A percentile compares a stretch with the other conserved stretches of the same genome.
Conservation (phyloP, 2,113 vertebrate genomes). For the Elephas maximus region DNA sequence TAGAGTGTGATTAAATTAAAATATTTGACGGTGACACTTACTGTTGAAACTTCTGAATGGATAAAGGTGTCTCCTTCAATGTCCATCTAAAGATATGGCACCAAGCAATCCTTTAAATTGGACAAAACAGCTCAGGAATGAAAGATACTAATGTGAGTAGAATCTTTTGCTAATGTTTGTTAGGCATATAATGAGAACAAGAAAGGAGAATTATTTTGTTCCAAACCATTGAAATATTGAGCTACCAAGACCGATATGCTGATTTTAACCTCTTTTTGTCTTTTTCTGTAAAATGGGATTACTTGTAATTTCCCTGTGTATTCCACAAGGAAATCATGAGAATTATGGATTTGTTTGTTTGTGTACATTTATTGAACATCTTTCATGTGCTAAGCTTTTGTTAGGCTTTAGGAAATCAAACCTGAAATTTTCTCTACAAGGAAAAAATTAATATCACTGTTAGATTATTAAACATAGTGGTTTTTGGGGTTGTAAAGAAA, state of each 20-base stretch:
- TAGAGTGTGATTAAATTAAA: not conserved
- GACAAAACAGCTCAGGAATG: not conserved
- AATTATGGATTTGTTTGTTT: not conserved
- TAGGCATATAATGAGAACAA: not conserved
- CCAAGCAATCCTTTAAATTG: not conserved
- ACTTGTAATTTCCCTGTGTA: not conserved
- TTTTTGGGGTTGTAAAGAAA: not conserved
- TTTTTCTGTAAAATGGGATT: constrained; percentile 37
- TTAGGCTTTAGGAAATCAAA: constrained; percentile 12
- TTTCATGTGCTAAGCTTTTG: constrained; percentile 11
- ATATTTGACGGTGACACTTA: not conserved
- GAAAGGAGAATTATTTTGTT: not conserved
- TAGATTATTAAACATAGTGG: not conserved
- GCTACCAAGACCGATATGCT: not conserved
- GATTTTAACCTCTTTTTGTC: not conserved
- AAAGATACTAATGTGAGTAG: not conserved
- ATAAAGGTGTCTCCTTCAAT: not conserved
- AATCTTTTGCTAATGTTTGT: not conserved
- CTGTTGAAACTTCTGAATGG: not conserved
- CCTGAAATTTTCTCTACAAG: not conserved
- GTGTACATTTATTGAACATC: not conserved
- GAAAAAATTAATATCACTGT: not conserved
- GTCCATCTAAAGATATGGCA: not conserved
- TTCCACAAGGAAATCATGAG: not conserved
- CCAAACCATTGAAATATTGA: not conserved